A percentile compares a stretch with the other conserved stretches of the same genome.
Evolutionary conservation across 2,113 vertebrate genomes (phyloP).

Genomic region (Vulpes lagopus): DNA sequence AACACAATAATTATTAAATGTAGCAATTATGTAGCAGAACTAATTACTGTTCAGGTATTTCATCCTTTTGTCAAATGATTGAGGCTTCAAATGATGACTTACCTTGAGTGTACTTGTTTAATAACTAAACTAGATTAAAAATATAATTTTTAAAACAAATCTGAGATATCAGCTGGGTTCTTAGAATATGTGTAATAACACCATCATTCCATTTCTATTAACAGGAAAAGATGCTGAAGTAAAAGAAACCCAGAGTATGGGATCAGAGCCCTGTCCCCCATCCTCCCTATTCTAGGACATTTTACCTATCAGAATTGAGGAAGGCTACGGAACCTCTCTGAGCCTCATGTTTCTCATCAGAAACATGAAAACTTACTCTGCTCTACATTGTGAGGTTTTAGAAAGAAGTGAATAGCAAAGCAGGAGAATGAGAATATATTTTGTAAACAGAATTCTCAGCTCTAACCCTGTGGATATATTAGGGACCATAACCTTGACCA

Average conservation of each 20-base stretch:
- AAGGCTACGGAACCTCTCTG: neutral
- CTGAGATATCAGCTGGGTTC: neutral
- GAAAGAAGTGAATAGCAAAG: neutral
- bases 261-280: neutral
- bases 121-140: conserved; percentile 34
- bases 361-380: conserved; percentile 11
- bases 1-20: conserved; percentile 54
- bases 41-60: conserved; percentile 71
- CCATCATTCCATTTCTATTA: neutral
- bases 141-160: conserved; percentile 37
- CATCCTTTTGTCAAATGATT: conserved; percentile 55
- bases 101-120: conserved; percentile 58
- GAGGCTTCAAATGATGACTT: conserved; percentile 50
- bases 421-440: conserved; percentile 15
- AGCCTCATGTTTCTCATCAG: conserved; percentile 4
- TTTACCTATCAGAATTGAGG: neutral
- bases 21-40: conserved; percentile 58
- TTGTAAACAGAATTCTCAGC: neutral
- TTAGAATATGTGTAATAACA: neutral
- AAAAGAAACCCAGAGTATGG: neutral
- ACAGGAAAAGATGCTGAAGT: neutral
- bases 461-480: neutral
- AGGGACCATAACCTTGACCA: neutral
- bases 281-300: neutral
- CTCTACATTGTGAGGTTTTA: neutral